Evolutionary conservation across 92 coral and sea anemone species (phyloP).

Genomic region (Meandrina meandrites): DNA sequence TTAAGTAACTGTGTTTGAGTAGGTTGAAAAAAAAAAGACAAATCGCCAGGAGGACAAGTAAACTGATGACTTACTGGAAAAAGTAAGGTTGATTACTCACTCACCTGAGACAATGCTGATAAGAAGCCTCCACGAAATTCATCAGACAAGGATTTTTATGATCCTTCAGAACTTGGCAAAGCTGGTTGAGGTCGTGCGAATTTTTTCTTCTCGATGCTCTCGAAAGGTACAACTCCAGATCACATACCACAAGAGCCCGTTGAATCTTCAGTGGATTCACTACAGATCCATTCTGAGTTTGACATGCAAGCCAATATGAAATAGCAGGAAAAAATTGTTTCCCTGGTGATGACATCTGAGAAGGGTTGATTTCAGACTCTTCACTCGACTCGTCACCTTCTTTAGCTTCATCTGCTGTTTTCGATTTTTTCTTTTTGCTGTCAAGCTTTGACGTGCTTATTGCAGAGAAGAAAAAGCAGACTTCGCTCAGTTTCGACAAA

Average conservation of each 20-base stretch:
- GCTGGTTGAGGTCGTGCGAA: not conserved
- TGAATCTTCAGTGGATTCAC: conserved; percentile 2
- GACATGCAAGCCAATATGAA: too few species aligned
- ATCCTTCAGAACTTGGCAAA: conserved; percentile 7
- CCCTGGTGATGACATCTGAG: not conserved
- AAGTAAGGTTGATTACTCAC: not conserved
- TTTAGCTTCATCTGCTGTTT: not conserved
- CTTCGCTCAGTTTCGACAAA: conserved; percentile 16
- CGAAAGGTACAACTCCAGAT: not conserved
- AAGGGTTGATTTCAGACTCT: not conserved
- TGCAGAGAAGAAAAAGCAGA: conserved; percentile 19
- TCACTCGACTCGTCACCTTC: not conserved
- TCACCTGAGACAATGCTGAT: not conserved
- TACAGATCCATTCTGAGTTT: not conserved
- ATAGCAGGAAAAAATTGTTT: too few species aligned
- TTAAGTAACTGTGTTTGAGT: too few species aligned
- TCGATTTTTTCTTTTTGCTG: not conserved
- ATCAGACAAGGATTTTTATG: not conserved
- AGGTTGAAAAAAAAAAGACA: too few species aligned
- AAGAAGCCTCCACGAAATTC: conserved; percentile 3
- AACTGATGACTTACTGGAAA: too few species aligned
- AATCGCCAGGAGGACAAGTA: too few species aligned
- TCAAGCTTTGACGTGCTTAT: not conserved
- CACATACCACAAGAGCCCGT: not conserved
- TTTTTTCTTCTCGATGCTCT: not conserved